Conservation (phyloP, 2,888 invertebrate genomes). For the Mellilla xanthometata region DNA sequence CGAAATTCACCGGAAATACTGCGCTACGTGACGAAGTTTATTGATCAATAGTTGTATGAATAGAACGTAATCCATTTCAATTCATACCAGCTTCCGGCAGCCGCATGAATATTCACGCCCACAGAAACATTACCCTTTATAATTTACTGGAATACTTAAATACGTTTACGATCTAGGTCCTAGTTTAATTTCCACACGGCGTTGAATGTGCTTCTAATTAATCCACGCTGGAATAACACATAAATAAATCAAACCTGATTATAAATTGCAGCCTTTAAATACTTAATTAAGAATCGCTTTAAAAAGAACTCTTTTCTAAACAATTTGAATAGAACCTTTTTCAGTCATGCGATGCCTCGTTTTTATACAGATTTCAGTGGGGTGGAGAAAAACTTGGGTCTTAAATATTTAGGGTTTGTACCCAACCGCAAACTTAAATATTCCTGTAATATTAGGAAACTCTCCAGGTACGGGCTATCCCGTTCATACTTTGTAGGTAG, state of each 20-base stretch:
- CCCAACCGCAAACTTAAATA: constrained; percentile 13
- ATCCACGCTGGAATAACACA: constrained; percentile 8
- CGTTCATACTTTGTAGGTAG: constrained; percentile 1
- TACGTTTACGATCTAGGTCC: constrained; percentile 5
- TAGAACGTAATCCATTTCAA: constrained; percentile 19
- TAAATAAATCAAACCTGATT: constrained; percentile 13
- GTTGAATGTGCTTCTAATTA: background rate
- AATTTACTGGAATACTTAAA: constrained; percentile 6
- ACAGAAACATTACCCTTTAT: constrained; percentile 14
- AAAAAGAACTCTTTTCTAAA: constrained; percentile 3
- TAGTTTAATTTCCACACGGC: constrained; percentile 4
- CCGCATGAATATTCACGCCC: constrained; percentile 14
- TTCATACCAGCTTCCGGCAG: constrained; percentile 13
- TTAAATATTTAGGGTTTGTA: constrained; percentile 14
- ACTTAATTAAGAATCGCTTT: constrained; percentile 13
- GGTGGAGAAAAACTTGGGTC: constrained; percentile 5
- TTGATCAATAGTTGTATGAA: constrained; percentile 14
- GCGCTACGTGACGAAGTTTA: constrained; percentile 7
- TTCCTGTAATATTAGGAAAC: constrained; percentile 12
- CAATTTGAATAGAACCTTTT: constrained; percentile 6
- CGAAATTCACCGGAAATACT: background rate
- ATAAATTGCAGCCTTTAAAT: constrained; percentile 9
- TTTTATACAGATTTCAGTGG: constrained; percentile 6
- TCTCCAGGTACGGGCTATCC: constrained; percentile 1
- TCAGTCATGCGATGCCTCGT: constrained; percentile 13